Evolutionary conservation across 2,888 invertebrate species (phyloP), one percentile per base, ranked within the genome.

Genomic region (Coelinius sp.): DNA sequence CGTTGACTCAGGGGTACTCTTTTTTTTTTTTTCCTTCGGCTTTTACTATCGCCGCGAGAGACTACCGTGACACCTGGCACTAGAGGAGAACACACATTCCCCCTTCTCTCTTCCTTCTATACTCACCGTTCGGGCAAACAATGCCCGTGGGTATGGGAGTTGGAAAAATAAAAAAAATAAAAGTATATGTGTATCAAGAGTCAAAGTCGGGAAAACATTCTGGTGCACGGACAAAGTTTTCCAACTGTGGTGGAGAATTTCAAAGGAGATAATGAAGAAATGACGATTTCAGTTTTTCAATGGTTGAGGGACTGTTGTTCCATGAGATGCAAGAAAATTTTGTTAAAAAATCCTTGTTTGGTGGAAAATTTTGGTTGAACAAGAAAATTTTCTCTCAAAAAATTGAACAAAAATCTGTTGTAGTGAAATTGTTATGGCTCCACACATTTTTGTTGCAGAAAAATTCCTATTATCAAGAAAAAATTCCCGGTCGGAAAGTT

Each of bases 21-120:
- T 14, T 56, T 17, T 49, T 20, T 49, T 49, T 49, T 56, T 27
- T 31, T 31, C 24, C 56, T 20, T 14, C 2, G 27, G 56, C 56
- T 56, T 56, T 56, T 56, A 56, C 56, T 56, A 56, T 27, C 31
- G 56, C 56, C 56, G 56, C 56, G 17, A 31, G 56, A 56, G 56
- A 56, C 56, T 56, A 14, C 27, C 27, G 56, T 56, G 56, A 56
- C 56, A 56, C 56, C 56, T 56, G 56, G 56, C 56, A 56, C 56
- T 14, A 8, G 38, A 10, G 4, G 56, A 56, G 17, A n/a, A 56
- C 27, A 56, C 56, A 27, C 25, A 27, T 27, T 56, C 31, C 14
- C 8, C 56, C 49, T 8, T 17, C 49, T 22, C 17, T 7, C 17
- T 20, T 14, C 46, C 46, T 46, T 27, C 27, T 17, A 5, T 8